phyloP scores from a whole-genome alignment of 23 tunicate genomes.

The Botrylloides violaceus region DNA sequence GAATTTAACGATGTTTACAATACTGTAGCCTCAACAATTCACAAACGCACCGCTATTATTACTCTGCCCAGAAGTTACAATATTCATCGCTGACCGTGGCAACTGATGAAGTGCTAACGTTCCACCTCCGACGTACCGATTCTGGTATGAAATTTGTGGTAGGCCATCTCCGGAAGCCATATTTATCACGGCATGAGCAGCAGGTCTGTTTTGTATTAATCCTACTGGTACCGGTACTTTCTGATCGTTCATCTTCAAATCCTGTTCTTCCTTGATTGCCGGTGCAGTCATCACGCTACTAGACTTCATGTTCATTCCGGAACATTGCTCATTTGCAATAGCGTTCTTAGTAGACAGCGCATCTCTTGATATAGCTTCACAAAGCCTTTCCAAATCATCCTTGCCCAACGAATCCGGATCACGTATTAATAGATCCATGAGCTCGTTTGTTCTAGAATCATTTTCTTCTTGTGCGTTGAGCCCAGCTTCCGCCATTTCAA shows the following conservation, averaged over 20 bases:
- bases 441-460: neutral
- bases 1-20: no score
- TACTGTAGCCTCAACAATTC: no score
- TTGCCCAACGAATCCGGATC: constrained; percentile 18
- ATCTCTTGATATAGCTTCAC: constrained; percentile 16
- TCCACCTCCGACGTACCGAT: neutral
- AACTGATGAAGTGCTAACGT: neutral
- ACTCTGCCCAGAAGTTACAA: neutral
- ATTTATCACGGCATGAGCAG: neutral
- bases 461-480: neutral
- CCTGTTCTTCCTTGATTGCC: neutral
- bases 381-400: constrained; percentile 19
- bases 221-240: no score
- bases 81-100: neutral
- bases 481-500: neutral
- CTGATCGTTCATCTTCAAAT: neutral
- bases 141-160: neutral
- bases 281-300: neutral
- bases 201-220: neutral
- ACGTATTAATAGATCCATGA: constrained; percentile 13
- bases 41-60: no score
- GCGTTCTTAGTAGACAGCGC: neutral
- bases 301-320: neutral
- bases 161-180: neutral
- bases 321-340: neutral